Percentiles rank a stretch among this genome's conserved stretches.
Conservation (phyloP, 2,888 invertebrate genomes). For the Allolobophora icterica region DNA sequence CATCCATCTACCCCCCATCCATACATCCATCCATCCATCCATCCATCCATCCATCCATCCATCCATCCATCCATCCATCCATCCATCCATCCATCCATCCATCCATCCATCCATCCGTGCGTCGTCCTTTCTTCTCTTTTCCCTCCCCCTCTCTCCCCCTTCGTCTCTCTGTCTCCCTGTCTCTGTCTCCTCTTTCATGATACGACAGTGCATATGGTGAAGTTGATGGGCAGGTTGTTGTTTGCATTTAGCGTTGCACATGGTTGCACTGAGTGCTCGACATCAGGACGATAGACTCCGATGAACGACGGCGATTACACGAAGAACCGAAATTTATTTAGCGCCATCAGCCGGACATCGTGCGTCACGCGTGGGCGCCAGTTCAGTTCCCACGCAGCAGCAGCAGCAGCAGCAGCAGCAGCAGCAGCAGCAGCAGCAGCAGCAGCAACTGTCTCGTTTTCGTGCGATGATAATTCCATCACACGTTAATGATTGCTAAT, state of each 20-base stretch:
- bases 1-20: no score
- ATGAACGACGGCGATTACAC: not conserved
- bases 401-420: not conserved
- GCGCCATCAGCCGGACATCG: not conserved
- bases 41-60: no score
- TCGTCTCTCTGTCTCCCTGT: no score
- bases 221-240: not conserved
- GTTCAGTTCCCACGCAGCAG: conserved; percentile 6
- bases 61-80: no score
- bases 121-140: no score
- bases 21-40: no score
- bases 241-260: not conserved
- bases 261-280: not conserved
- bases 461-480: not conserved
- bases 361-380: not conserved
- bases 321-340: not conserved
- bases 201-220: not conserved
- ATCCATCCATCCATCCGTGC: no score
- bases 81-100: no score
- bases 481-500: not conserved
- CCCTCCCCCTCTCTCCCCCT: no score
- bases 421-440: no score
- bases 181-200: no score
- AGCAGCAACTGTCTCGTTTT: not conserved
- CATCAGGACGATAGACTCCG: not conserved